phyloP scores from a whole-genome alignment of 2,888 invertebrate genomes.

The Sussaba pulchella region DNA sequence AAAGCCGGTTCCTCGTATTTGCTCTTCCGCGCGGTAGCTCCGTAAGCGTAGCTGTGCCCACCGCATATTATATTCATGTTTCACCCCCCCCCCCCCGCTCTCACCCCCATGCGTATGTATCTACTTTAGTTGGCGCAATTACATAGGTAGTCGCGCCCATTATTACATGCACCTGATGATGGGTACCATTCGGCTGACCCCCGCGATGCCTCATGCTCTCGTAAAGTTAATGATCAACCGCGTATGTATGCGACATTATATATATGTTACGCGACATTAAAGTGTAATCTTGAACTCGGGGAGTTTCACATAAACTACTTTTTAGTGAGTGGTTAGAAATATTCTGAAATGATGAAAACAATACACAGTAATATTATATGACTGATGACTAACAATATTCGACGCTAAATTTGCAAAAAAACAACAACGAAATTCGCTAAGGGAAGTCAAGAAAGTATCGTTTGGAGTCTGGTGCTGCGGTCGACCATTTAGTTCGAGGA shows the following conservation, averaged over 20 bases:
- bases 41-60: slow-evolving; percentile 15
- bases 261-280: no score
- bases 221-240: slow-evolving; percentile 5
- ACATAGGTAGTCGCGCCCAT: slow-evolving; percentile 2
- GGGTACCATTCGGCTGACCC: slow-evolving; percentile 7
- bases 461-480: no score
- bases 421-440: no score
- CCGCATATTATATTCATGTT: slow-evolving; percentile 50
- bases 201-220: neutral
- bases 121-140: slow-evolving; percentile 31
- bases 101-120: neutral
- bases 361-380: no score
- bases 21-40: slow-evolving; percentile 48
- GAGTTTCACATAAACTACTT: no score
- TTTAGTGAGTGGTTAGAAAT: no score
- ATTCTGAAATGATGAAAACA: no score
- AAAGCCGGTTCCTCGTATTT: slow-evolving; percentile 67
- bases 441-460: no score
- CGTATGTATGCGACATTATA: slow-evolving; percentile 30
- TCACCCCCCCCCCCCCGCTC: neutral
- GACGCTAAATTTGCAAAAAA: no score
- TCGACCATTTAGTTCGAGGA: slow-evolving; percentile 20
- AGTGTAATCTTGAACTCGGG: no score
- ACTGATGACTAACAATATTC: no score
- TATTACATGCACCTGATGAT: slow-evolving; percentile 8